Evolutionary conservation across 2,113 vertebrate species (phyloP), one percentile per base, ranked within the genome.

Genomic region (Ptychochromis oligacanthus): DNA sequence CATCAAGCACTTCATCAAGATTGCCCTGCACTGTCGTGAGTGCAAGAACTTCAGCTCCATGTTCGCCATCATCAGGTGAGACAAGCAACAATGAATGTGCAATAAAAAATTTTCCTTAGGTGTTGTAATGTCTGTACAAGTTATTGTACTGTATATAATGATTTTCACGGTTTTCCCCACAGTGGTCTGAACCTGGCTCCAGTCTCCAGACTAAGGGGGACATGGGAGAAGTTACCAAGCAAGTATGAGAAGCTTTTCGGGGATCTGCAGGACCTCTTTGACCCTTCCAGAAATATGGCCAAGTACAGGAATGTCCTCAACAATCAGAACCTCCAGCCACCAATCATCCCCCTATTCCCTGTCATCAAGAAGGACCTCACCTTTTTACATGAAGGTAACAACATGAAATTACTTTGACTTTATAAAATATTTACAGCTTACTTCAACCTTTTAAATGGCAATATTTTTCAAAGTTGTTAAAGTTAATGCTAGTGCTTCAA

Each of bases 31-130:
- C 93, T 99, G 98, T 88, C 95, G 98, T 83, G 98, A 99, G 85
- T 99, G 98, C 97, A 99, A 99, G 95, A 99, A 99, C 95, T 99
- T 99, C 94, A 99, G 98, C 96, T 99, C 98, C 0, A 99, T 99
- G 98, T 99, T 99, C 91, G 98, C 98, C 80, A 99, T 99, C 90
- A 99, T 99, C 94, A 99, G 98, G 98, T 99, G 93, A 84, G 82
- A 15, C 5, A 2, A 7, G 18, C 4, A 31, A 28, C 5, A 36
- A 60, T 22, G 4, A 49, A 15, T 2, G 5, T 38, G 31, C 7
- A 11, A 64, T 10, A 55, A 38, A 18, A n/a, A n/a, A n/a, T n/a
- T n/a, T n/a, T 70, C 15, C 17, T 54, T 26, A 24, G 18, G 24
- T 52, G 17, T 20, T 31, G 17, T 46, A 8, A 70, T 31, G 24